Percentiles rank a stretch among this genome's conserved stretches.
Evolutionary conservation across 2,113 vertebrate genomes (phyloP).

Genomic region (Melanerpes formicivorus): DNA sequence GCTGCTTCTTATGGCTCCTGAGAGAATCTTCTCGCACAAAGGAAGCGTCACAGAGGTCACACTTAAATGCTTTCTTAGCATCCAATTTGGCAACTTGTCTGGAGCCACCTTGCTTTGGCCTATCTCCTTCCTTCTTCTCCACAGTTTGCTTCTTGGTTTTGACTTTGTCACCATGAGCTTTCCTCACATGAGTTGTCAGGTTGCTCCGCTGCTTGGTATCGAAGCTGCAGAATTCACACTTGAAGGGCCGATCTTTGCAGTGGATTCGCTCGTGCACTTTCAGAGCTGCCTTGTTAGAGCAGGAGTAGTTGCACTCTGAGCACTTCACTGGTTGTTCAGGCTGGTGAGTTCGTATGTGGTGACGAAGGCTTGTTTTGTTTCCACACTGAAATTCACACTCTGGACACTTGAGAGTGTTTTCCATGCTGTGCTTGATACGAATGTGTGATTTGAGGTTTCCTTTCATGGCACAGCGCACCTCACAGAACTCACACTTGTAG

Average conservation of each 20-base stretch:
- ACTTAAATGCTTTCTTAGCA: conserved; percentile 89
- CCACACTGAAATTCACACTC: conserved; percentile 92
- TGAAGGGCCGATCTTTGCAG: conserved; percentile 91
- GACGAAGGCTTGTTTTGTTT: conserved; percentile 88
- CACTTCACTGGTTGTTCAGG: conserved; percentile 89
- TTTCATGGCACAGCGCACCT: conserved; percentile 97
- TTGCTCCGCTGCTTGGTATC: conserved; percentile 96
- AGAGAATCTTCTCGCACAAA: conserved; percentile 96
- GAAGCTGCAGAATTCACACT: conserved; percentile 87
- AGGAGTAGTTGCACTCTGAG: conserved; percentile 90
- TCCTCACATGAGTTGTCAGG: conserved; percentile 90
- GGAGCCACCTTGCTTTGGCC: conserved; percentile 74
- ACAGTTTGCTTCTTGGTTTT: conserved; percentile 55
- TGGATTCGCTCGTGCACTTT: conserved; percentile 92
- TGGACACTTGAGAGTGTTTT: conserved; percentile 84
- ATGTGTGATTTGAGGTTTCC: conserved; percentile 96
- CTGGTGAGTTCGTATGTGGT: conserved; percentile 89
- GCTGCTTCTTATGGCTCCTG: conserved; percentile 93
- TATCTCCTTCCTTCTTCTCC: conserved; percentile 70
- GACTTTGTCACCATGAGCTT: conserved; percentile 83
- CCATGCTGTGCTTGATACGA: conserved; percentile 89
- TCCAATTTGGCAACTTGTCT: conserved; percentile 89
- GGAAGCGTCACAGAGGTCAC: conserved; percentile 86
- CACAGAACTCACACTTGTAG: conserved; percentile 94
- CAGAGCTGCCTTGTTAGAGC: conserved; percentile 91